Evolutionary conservation across 2,888 invertebrate species (phyloP).

Genomic region (Dicyrtoma fusca): DNA sequence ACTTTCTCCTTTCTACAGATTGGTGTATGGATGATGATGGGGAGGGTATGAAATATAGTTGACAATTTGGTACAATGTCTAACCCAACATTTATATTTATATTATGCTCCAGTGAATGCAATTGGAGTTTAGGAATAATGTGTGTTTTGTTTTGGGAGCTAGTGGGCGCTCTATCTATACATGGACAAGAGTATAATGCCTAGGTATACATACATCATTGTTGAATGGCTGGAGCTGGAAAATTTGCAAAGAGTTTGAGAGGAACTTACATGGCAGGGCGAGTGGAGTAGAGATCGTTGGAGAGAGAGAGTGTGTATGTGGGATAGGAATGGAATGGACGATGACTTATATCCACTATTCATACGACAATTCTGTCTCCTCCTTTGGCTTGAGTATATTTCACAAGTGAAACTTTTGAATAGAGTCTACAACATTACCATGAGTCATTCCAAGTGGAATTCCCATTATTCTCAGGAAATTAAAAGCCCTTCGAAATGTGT

Average conservation of each 20-base stretch:
- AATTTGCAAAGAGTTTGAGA: too few species aligned
- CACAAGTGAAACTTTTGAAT: conserved; percentile 14
- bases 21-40: too few species aligned
- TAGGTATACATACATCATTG: background rate
- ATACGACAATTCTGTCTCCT: too few species aligned
- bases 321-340: background rate
- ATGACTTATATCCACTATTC: too few species aligned
- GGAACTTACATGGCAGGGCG: too few species aligned
- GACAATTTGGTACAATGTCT: conserved; percentile 11
- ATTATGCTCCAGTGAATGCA: conserved; percentile 8
- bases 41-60: conserved; percentile 14
- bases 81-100: conserved; percentile 14
- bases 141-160: background rate
- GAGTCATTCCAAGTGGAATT: conserved; percentile 50
- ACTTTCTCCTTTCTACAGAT: too few species aligned
- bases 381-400: background rate
- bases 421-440: conserved; percentile 38
- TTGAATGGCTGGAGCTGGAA: background rate
- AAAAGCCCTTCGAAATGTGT: conserved; percentile 45
- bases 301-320: conserved; percentile 4
- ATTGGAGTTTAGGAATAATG: background rate
- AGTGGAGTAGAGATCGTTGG: conserved; percentile 3
- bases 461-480: conserved; percentile 56
- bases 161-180: background rate
- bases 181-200: background rate